A percentile compares a stretch with the other conserved stretches of the same genome.
Evolutionary conservation across 2,797 vertebrate genomes (phyloP).

Genomic region (Fundulus diaphanus): DNA sequence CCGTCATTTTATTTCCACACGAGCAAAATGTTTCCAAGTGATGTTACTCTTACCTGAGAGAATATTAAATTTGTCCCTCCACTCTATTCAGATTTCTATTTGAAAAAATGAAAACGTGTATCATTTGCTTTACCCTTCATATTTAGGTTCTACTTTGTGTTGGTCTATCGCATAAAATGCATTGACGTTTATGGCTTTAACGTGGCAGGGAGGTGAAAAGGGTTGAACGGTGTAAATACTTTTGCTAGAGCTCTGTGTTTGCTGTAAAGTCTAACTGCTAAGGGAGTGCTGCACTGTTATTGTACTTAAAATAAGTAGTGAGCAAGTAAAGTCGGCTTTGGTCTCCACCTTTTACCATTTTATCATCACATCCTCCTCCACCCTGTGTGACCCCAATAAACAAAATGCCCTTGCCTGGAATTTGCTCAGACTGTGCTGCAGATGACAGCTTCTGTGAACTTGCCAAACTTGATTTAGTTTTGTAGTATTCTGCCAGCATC

Average conservation of each 20-base stretch:
- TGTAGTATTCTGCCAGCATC: constrained; percentile 45
- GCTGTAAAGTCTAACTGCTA: not conserved
- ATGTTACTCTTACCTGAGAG: too few species aligned
- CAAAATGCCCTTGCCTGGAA: constrained; percentile 32
- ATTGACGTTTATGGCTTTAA: not conserved
- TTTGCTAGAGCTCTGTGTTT: not conserved
- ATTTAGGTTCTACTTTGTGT: not conserved
- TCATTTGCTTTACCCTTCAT: too few species aligned
- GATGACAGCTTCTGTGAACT: constrained; percentile 46
- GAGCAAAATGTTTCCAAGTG: too few species aligned
- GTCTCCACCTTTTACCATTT: constrained; percentile 15
- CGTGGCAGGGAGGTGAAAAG: not conserved
- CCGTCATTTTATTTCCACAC: too few species aligned
- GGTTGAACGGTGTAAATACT: not conserved
- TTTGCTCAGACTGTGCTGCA: constrained; percentile 28
- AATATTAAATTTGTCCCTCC: too few species aligned
- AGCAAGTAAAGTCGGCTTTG: not conserved
- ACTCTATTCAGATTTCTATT: not conserved
- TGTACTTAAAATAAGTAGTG: not conserved
- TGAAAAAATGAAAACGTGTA: not conserved
- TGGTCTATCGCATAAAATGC: not conserved
- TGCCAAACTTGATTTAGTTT: constrained; percentile 60
- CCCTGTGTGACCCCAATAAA: constrained; percentile 22
- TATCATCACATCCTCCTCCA: constrained; percentile 1
- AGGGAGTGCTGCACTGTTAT: not conserved